These are phyloP conservation scores for Lampris incognitus DNA, from an alignment of 2,113 vertebrate species.

Conservation along the genomic window DNA sequence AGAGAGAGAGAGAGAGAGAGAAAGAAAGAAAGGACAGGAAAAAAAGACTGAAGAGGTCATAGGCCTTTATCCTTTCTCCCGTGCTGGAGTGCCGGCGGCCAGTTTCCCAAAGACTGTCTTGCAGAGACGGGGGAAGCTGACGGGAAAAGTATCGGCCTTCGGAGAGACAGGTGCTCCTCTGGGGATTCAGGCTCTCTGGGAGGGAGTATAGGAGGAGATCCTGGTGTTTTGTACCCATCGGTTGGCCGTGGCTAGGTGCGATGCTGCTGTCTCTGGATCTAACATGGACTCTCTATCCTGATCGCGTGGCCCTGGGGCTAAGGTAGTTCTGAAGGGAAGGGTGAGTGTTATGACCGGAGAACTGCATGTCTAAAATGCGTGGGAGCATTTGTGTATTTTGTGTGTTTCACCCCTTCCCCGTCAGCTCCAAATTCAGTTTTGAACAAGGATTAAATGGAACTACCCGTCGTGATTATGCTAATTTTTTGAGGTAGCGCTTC, in stretches of 20 bases:
- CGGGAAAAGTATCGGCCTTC: slow-evolving; percentile 22
- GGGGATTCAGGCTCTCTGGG: slow-evolving; percentile 40
- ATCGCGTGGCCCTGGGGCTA: slow-evolving; percentile 67
- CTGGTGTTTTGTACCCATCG: slow-evolving; percentile 56
- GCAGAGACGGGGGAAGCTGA: slow-evolving; percentile 28
- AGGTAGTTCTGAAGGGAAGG: slow-evolving; percentile 77
- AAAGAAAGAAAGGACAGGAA: background rate
- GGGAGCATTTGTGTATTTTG: background rate
- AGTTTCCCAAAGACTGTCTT: slow-evolving; percentile 28
- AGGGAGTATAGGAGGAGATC: slow-evolving; percentile 57
- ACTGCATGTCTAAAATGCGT: slow-evolving; percentile 1
- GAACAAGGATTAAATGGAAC: background rate
- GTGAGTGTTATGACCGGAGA: slow-evolving; percentile 68
- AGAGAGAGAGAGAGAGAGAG: background rate
- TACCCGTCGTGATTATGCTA: background rate
- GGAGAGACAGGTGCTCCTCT: slow-evolving; percentile 56
- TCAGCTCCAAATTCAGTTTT: slow-evolving; percentile 5
- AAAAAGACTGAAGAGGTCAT: slow-evolving; percentile 32
- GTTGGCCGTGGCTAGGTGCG: slow-evolving; percentile 65
- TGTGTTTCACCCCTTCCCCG: background rate
- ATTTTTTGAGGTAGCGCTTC: background rate
- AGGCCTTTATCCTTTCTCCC: slow-evolving; percentile 22
- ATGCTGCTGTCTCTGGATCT: slow-evolving; percentile 69
- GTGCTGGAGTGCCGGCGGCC: slow-evolving; percentile 17
- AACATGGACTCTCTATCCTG: slow-evolving; percentile 71